These are phyloP conservation scores for Diarsia rubi DNA, from an alignment of 2,888 invertebrate species.

Conservation along the genomic window DNA sequence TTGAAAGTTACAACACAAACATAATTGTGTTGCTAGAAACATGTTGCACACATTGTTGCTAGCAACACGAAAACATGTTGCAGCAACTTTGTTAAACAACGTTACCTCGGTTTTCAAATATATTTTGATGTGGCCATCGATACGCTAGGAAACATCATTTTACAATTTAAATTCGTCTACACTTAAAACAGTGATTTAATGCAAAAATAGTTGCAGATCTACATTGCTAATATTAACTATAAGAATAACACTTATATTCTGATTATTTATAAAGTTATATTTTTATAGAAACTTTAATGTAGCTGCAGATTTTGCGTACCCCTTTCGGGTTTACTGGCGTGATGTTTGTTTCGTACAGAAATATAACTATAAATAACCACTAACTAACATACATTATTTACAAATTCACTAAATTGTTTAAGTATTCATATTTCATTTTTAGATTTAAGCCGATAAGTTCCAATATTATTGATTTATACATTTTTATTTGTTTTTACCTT, in stretches of 20 bases:
- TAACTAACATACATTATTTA: conserved; percentile 56
- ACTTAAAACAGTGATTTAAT: conserved; percentile 43
- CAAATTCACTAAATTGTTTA: conserved; percentile 58
- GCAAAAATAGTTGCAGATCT: conserved; percentile 67
- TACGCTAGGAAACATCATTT: neutral
- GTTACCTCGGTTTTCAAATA: neutral
- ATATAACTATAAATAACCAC: conserved; percentile 41
- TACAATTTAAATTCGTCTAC: conserved; percentile 43
- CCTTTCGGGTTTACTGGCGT: neutral
- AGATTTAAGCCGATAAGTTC: conserved; percentile 61
- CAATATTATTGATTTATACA: conserved; percentile 18
- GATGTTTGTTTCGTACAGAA: conserved; percentile 20
- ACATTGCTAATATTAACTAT: conserved; percentile 44
- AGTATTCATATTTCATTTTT: conserved; percentile 36
- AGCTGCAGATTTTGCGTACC: neutral
- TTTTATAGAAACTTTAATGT: conserved; percentile 15
- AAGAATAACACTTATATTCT: conserved; percentile 55
- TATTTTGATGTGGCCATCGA: neutral
- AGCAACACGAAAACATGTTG: conserved; percentile 1
- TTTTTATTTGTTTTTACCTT: conserved; percentile 23
- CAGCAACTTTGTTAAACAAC: neutral
- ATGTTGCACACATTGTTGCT: neutral
- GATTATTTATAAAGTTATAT: conserved; percentile 34
- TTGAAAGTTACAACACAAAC: neutral
- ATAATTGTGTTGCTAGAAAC: neutral